Percentiles rank a stretch among this genome's conserved stretches.
Evolutionary conservation across 2,797 vertebrate species (phyloP).

Genomic region (Sciaenops ocellatus): DNA sequence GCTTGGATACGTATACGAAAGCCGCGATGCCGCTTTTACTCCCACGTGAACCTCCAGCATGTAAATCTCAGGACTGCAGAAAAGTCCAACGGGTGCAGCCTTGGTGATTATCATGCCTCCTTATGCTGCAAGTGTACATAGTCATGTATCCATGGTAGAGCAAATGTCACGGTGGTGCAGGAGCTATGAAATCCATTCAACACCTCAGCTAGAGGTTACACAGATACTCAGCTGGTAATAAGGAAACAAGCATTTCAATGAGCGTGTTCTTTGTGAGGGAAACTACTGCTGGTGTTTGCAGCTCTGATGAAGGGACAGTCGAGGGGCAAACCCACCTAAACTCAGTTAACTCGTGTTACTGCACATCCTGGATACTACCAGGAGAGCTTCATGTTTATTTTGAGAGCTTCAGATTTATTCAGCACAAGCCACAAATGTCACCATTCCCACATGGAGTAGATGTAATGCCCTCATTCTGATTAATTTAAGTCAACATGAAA

Average conservation of each 20-base stretch:
- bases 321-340: not conserved
- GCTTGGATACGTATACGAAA: not conserved
- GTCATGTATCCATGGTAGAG: not conserved
- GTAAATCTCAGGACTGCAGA: not conserved
- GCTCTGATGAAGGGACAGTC: not conserved
- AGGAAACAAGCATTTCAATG: conserved; percentile 20
- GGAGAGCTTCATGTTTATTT: not conserved
- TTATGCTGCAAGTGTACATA: not conserved
- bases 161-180: not conserved
- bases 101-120: conserved; percentile 22
- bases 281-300: not conserved
- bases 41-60: not conserved
- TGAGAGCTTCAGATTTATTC: conserved; percentile 2
- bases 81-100: conserved; percentile 11
- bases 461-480: not conserved
- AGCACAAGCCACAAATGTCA: conserved; percentile 6
- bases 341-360: not conserved
- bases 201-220: not conserved
- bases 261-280: not conserved
- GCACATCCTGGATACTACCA: not conserved
- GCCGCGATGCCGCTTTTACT: not conserved
- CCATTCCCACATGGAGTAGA: not conserved
- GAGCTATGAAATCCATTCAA: not conserved
- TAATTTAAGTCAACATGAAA: conserved; percentile 4
- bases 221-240: conserved; percentile 7